Evolutionary conservation across 2,113 vertebrate species (phyloP).

Genomic region (Actinemys pallida): DNA sequence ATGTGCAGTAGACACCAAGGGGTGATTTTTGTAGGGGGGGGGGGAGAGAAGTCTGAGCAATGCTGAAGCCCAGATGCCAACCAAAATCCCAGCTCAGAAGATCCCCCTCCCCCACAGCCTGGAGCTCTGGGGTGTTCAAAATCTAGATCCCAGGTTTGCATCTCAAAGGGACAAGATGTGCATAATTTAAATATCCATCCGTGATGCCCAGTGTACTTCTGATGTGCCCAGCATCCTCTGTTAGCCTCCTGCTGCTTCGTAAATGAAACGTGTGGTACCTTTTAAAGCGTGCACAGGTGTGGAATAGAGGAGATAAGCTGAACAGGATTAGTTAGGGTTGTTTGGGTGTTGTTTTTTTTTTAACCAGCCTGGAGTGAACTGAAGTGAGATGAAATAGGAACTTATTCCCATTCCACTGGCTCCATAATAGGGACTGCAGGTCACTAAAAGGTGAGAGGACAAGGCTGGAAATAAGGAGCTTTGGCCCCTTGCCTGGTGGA

Average conservation of each 20-base stretch:
- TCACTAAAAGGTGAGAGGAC: not conserved
- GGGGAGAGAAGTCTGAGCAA: not conserved
- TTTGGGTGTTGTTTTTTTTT: slow-evolving; percentile 45
- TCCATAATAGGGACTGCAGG: not conserved
- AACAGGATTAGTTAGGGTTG: slow-evolving; percentile 60
- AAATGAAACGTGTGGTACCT: slow-evolving; percentile 27
- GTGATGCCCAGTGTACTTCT: not conserved
- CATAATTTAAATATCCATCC: not conserved
- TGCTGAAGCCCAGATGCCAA: not conserved
- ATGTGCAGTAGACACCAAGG: not conserved
- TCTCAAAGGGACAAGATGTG: rapidly evolving
- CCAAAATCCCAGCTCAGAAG: not conserved
- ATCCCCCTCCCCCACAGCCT: too few relatives aligned
- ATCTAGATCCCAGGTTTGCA: not conserved
- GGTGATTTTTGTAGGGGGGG: not conserved
- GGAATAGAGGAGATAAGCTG: slow-evolving; percentile 14
- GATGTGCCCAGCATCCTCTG: rapidly evolving
- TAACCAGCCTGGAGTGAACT: slow-evolving; percentile 42
- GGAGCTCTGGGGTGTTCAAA: not conserved
- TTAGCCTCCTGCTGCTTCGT: slow-evolving; percentile 45
- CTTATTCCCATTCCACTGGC: slow-evolving; percentile 43
- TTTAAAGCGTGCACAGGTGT: slow-evolving; percentile 8
- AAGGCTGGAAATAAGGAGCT: not conserved
- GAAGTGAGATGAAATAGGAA: slow-evolving; percentile 44
- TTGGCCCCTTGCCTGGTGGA: not conserved